phyloP scores from a whole-genome alignment of 2,113 vertebrate genomes.

The Micronisus gabar region DNA sequence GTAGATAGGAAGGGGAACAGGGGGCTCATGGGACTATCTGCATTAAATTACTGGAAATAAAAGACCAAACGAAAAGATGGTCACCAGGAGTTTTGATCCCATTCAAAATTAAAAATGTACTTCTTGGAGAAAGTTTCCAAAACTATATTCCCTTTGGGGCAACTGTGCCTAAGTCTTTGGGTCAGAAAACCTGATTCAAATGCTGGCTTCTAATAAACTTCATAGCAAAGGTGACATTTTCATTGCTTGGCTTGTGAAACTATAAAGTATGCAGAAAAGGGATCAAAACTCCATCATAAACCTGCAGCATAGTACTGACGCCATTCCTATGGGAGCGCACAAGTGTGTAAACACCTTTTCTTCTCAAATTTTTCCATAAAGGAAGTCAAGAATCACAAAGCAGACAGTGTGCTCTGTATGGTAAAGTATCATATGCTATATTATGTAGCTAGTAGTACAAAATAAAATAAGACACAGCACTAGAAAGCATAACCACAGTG shows the following conservation, averaged over 20 bases:
- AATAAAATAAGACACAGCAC: not conserved
- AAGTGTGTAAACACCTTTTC: not conserved
- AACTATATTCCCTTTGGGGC: not conserved
- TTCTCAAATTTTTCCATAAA: not conserved
- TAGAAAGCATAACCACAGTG: not conserved
- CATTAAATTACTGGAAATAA: not conserved
- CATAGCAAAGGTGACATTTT: not conserved
- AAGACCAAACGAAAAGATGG: not conserved
- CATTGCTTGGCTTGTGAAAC: not conserved
- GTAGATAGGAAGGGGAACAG: not conserved
- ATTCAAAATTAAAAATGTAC: not conserved
- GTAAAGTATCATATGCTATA: not conserved
- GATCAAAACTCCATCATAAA: not conserved
- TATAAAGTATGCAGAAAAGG: not conserved
- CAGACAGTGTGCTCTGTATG: rapidly evolving
- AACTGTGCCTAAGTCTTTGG: not conserved
- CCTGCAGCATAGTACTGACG: not conserved
- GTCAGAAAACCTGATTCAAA: not conserved
- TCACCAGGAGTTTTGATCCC: not conserved
- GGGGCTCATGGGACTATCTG: rapidly evolving
- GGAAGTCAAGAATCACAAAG: not conserved
- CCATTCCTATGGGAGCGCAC: not conserved
- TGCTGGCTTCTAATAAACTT: not conserved
- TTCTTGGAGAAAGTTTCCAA: not conserved
- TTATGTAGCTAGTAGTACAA: not conserved